These are phyloP conservation scores for Phoxinus phoxinus DNA, from an alignment of 2,113 vertebrate species.

Conservation along the genomic window DNA sequence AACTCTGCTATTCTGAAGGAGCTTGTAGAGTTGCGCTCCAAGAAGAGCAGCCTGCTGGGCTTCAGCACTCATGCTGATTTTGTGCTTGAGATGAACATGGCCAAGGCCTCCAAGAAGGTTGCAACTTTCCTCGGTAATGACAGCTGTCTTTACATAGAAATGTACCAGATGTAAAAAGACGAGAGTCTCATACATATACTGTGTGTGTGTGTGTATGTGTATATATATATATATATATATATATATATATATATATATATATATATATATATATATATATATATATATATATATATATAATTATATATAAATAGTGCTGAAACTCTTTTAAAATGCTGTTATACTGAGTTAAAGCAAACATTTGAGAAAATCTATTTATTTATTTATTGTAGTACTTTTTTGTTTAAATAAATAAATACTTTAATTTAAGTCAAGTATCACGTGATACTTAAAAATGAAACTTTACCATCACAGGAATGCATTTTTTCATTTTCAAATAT, in stretches of 20 bases:
- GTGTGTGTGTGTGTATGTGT: too few relatives aligned
- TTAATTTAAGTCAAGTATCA: too few relatives aligned
- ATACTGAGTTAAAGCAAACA: neutral
- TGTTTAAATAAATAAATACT: too few relatives aligned
- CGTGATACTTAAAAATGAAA: too few relatives aligned
- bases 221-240: too few relatives aligned
- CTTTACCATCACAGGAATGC: too few relatives aligned
- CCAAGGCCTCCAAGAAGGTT: conserved; percentile 84
- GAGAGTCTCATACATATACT: neutral
- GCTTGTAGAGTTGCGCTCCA: conserved; percentile 86
- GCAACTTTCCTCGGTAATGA: conserved; percentile 87
- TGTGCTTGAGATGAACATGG: conserved; percentile 98
- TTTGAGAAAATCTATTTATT: neutral
- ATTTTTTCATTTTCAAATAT: too few relatives aligned
- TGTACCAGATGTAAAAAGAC: neutral
- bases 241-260: too few relatives aligned
- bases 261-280: too few relatives aligned
- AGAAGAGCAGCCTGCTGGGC: conserved; percentile 86
- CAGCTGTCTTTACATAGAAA: neutral
- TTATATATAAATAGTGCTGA: too few relatives aligned
- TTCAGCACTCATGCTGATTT: conserved; percentile 92
- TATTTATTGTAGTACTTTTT: too few relatives aligned
- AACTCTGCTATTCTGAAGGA: conserved; percentile 91
- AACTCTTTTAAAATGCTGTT: neutral
- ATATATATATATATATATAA: too few relatives aligned